Evolutionary conservation across 92 coral and sea anemone species (phyloP).

Genomic region (Bergia puertoricense): DNA sequence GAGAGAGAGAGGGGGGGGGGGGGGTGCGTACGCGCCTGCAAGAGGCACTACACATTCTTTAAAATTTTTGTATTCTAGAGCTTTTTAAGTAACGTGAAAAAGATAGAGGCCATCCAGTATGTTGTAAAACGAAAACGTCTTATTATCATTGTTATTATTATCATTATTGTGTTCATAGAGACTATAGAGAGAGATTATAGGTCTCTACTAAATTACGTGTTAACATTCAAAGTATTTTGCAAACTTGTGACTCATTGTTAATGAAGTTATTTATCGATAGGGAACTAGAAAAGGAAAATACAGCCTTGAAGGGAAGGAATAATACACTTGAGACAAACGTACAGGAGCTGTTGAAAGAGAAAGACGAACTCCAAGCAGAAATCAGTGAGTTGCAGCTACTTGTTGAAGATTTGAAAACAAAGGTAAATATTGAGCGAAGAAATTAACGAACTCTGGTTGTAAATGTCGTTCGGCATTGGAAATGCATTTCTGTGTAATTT

Average conservation of each 20-base stretch:
- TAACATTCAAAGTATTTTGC: too few species aligned
- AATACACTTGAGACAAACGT: slow-evolving; percentile 71
- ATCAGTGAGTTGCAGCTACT: slow-evolving; percentile 89
- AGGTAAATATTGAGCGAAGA: slow-evolving; percentile 44
- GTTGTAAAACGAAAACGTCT: too few species aligned
- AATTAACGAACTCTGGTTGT: neutral
- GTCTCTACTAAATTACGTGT: too few species aligned
- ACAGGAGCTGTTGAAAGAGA: slow-evolving; percentile 74
- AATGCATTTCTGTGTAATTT: neutral
- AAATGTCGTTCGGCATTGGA: neutral
- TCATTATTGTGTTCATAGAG: too few species aligned
- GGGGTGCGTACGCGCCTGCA: too few species aligned
- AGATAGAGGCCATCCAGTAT: too few species aligned
- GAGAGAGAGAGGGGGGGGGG: too few species aligned
- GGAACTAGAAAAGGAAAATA: slow-evolving; percentile 81
- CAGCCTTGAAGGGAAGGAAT: slow-evolving; percentile 60
- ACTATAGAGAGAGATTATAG: too few species aligned
- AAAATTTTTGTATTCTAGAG: too few species aligned
- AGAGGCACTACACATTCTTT: too few species aligned
- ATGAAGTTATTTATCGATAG: slow-evolving; percentile 36
- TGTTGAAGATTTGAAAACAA: slow-evolving; percentile 87
- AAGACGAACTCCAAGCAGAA: slow-evolving; percentile 88
- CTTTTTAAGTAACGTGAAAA: too few species aligned
- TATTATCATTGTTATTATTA: too few species aligned
- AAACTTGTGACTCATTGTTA: neutral